These are phyloP conservation scores for Galeruca laticollis DNA, from an alignment of 2,888 invertebrate genomes.

Conservation along the genomic window DNA sequence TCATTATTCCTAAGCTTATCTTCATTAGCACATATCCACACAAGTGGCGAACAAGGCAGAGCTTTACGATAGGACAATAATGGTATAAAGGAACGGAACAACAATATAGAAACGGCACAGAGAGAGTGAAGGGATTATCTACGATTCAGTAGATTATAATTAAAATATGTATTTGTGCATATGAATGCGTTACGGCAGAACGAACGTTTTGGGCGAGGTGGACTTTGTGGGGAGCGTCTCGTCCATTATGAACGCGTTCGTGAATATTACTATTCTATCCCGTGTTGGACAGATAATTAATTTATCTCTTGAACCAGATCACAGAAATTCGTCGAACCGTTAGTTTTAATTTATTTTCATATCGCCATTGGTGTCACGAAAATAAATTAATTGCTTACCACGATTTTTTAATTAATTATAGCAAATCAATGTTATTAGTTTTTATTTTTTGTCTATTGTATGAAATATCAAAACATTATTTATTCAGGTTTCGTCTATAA, in stretches of 20 bases:
- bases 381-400: too few species aligned
- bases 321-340: too few species aligned
- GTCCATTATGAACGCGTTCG: slow-evolving; percentile 38
- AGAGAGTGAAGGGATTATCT: slow-evolving; percentile 49
- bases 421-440: too few species aligned
- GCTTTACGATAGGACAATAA: slow-evolving; percentile 40
- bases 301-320: slow-evolving; percentile 17
- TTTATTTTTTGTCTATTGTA: too few species aligned
- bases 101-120: slow-evolving; percentile 35
- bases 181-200: slow-evolving; percentile 33
- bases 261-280: slow-evolving; percentile 36
- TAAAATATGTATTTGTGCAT: slow-evolving; percentile 48
- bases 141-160: slow-evolving; percentile 52
- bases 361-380: too few species aligned
- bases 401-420: too few species aligned
- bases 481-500: too few species aligned
- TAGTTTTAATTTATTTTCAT: too few species aligned
- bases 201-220: neutral
- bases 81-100: slow-evolving; percentile 51
- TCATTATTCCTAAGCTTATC: slow-evolving; percentile 20
- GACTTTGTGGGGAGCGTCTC: slow-evolving; percentile 6
- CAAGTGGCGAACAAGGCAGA: slow-evolving; percentile 8
- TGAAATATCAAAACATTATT: too few species aligned
- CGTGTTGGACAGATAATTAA: slow-evolving; percentile 35
- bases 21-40: slow-evolving; percentile 30